Evolutionary conservation across 1,140 invertebrate species (phyloP).

Genomic region (Fopius arisanus): DNA sequence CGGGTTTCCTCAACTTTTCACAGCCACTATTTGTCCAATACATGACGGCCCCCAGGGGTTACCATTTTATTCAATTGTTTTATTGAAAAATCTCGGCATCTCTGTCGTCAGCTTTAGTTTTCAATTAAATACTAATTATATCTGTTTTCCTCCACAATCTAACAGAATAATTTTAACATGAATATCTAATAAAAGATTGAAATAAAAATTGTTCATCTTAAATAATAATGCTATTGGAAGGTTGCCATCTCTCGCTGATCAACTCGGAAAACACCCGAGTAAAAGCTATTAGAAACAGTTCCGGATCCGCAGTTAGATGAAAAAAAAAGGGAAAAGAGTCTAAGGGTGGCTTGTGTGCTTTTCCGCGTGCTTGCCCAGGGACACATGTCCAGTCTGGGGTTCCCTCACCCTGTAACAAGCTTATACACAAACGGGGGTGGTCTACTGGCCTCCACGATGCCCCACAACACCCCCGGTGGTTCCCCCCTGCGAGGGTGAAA

Average conservation of each 20-base stretch:
- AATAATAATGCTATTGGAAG: no score
- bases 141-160: no score
- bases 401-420: conserved; percentile 37
- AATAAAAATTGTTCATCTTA: neutral
- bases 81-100: neutral
- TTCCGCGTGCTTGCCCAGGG: conserved; percentile 61
- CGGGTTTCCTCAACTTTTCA: conserved; percentile 24
- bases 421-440: conserved; percentile 1
- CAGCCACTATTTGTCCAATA: conserved; percentile 38
- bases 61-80: neutral
- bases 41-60: neutral
- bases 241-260: no score
- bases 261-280: conserved; percentile 19
- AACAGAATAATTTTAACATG: conserved; percentile 24
- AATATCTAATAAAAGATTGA: conserved; percentile 32
- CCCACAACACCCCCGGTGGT: neutral
- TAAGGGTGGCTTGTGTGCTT: conserved; percentile 48
- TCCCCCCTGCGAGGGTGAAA: neutral
- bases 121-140: no score
- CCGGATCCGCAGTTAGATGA: conserved; percentile 12
- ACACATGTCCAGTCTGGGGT: conserved; percentile 52
- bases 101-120: no score
- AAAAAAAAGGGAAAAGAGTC: neutral
- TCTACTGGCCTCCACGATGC: neutral
- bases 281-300: conserved; percentile 38